Conservation (phyloP, 2,797 vertebrate species). For the Syngnathus acus region DNA sequence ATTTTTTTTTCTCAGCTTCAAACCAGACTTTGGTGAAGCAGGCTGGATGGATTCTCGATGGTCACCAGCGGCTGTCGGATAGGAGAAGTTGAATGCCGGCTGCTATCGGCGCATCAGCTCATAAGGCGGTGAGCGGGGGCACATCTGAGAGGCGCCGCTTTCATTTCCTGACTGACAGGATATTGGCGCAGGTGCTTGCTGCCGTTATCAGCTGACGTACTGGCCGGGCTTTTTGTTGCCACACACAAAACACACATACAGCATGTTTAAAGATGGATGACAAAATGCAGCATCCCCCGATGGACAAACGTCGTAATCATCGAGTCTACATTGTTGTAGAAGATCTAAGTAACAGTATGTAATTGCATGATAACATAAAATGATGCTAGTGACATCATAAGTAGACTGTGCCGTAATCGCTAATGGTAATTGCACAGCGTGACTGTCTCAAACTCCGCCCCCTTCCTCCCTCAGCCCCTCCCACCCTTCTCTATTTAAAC, state of each 20-base stretch:
- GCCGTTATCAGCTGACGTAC: constrained; percentile 46
- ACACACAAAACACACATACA: background rate
- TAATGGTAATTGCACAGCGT: too few species aligned
- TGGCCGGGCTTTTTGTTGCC: background rate
- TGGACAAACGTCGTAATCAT: background rate
- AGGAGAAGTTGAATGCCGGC: background rate
- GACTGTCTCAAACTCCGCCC: background rate
- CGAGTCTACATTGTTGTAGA: too few species aligned
- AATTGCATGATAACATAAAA: background rate
- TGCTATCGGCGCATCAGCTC: constrained; percentile 62
- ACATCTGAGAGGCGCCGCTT: constrained; percentile 66
- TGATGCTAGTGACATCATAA: background rate
- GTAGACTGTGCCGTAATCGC: background rate
- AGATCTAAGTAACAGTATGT: background rate
- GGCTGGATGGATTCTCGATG: background rate
- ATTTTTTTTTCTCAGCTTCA: too few species aligned
- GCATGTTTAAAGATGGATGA: background rate
- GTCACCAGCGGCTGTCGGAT: background rate
- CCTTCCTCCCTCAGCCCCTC: background rate
- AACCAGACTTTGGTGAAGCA: background rate
- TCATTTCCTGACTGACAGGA: constrained; percentile 94
- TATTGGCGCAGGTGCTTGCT: constrained; percentile 75
- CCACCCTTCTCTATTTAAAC: background rate
- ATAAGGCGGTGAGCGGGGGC: constrained; percentile 46
- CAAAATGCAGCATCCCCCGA: background rate